phyloP scores from a whole-genome alignment of 2,113 vertebrate species.

The Apodemus sylvaticus region DNA sequence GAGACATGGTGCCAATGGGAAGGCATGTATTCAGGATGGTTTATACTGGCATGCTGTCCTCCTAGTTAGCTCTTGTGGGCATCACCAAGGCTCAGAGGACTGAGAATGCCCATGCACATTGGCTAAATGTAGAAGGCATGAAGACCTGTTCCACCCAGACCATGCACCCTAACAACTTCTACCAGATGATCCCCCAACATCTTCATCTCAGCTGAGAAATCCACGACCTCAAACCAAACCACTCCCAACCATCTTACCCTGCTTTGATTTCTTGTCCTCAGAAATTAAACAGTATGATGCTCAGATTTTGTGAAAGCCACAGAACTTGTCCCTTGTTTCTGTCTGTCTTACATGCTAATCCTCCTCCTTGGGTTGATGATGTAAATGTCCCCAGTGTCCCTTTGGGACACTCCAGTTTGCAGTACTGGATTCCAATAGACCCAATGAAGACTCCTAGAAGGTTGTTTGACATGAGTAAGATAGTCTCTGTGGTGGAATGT shows the following conservation, averaged over 20 bases:
- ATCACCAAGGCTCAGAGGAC: not conserved
- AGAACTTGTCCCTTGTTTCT: not conserved
- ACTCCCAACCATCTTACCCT: not conserved
- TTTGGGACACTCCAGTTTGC: not conserved
- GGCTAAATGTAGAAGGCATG: not conserved
- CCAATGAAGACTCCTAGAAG: not conserved
- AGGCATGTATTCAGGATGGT: not conserved
- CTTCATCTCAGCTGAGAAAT: not conserved
- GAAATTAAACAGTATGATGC: not conserved
- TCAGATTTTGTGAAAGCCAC: not conserved
- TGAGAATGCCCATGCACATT: not conserved
- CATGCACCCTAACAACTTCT: rapidly evolving
- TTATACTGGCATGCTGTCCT: conserved; percentile 8
- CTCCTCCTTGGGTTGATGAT: not conserved
- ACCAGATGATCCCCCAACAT: not conserved
- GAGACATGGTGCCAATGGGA: not conserved
- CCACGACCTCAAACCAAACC: not conserved
- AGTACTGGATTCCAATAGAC: not conserved
- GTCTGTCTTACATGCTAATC: not conserved
- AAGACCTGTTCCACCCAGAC: rapidly evolving
- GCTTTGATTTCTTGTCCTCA: not conserved
- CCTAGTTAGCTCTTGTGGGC: not conserved
- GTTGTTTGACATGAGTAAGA: not conserved
- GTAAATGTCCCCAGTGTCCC: not conserved
- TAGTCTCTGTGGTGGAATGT: not conserved